These are phyloP conservation scores for Boloria euphrosyne DNA, from an alignment of 2,888 invertebrate species.

Conservation along the genomic window DNA sequence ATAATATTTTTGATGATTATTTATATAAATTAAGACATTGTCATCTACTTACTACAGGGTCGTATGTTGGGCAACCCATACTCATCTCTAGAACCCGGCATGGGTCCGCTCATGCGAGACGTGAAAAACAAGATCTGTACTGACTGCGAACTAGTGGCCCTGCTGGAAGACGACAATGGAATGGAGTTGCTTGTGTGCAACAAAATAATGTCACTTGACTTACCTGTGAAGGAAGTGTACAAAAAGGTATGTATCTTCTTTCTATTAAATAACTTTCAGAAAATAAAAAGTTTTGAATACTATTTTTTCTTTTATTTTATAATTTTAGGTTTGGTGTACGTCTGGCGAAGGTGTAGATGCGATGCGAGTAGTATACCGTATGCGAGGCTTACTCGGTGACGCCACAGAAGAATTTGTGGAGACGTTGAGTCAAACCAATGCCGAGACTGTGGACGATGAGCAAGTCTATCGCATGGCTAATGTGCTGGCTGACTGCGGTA, in stretches of 20 bases:
- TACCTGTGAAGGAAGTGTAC: conserved; percentile 96
- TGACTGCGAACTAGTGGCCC: conserved; percentile 98
- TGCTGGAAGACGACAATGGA: conserved; percentile 98
- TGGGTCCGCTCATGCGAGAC: conserved; percentile 98
- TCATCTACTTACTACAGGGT: conserved; percentile 77
- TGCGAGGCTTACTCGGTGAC: conserved; percentile 98
- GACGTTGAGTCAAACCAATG: conserved; percentile 91
- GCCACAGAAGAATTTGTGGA: conserved; percentile 99
- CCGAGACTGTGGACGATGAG: conserved; percentile 95
- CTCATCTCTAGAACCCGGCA: conserved; percentile 94
- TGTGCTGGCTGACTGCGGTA: conserved; percentile 75
- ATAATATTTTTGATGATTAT: background rate
- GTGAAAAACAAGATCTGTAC: conserved; percentile 99
- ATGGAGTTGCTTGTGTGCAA: conserved; percentile 99
- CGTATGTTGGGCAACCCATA: conserved; percentile 99
- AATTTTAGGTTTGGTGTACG: conserved; percentile 89
- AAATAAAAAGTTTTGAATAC: background rate
- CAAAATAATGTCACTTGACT: conserved; percentile 98
- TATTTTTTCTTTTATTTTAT: background rate
- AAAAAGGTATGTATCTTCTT: conserved; percentile 81
- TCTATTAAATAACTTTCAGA: conserved; percentile 2
- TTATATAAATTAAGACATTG: background rate
- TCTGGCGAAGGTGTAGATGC: conserved; percentile 96
- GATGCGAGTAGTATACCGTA: conserved; percentile 98
- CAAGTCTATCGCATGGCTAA: conserved; percentile 89